Base-by-base conservation (phyloP, 2,113 vertebrate species). In the Engraulis encrasicolus region DNA sequence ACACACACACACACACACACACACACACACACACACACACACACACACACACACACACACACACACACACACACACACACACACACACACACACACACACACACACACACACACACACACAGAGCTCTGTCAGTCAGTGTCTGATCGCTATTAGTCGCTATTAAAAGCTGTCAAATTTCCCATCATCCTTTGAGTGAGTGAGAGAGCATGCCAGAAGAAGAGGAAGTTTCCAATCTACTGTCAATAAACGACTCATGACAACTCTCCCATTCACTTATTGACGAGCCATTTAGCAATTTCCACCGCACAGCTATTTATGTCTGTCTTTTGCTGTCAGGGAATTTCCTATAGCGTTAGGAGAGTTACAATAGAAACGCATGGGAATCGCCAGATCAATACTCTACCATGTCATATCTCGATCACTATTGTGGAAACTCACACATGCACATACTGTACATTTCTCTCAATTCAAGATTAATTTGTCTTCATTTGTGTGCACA, bases 21-120 rank as follows among this genome's bases (percentile, higher is more conserved):
- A 71, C 40, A 89, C 50, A 31, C 74, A 79, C 36, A 48, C 54
- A 81, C n/a, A 48, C 50, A 61, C 50, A 61, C 82, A 78, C 19
- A 81, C 50, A 58, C 37, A 79, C 31, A 54, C 37, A 82, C 36
- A 23, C 58, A 71, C 40, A 89, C 50, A 31, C 74, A 79, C 36
- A 48, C 54, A 81, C n/a, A 48, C 50, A 61, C 50, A 61, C 82
- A 78, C 19, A 81, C 50, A 58, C 37, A 79, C 31, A 54, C 37
- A 82, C 36, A 23, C 58, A 71, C 40, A 89, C 50, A 31, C 74
- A 79, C 36, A 48, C 54, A 81, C n/a, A 48, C 50, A 61, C 50
- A 61, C 82, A 78, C 19, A 81, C 50, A 58, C 37, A 79, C 31
- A 54, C 37, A 82, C 36, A 23, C 58, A 71, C n/a, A 12, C 34